Base-by-base conservation (phyloP, 2,113 vertebrate species). In the Chloebia gouldiae region DNA sequence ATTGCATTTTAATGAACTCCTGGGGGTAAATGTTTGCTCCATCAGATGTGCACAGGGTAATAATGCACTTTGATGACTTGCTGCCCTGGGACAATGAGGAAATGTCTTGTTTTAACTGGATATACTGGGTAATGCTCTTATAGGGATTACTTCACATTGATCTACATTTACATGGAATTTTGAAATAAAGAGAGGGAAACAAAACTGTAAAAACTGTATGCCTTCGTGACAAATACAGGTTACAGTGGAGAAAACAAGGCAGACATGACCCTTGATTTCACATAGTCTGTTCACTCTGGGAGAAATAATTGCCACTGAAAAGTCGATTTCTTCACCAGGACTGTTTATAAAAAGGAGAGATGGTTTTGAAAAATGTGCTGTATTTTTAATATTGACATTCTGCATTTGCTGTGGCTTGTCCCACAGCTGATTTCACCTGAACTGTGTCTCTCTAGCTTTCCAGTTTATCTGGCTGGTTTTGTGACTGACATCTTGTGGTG, bases 1-100 rank as follows among this genome's bases (percentile, higher is more conserved):
- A 92, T 96, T 4, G 8, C 68, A 42, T 87, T 93, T 1, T 92
- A 95, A 88, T 96, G 88, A 95, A 73, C 60, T 92, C 86, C 92
- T 4, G 0, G 39, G 60, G 80, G 82, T 83, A 21, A 88, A 73
- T 63, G 63, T 90, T 96, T 92, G 72, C 60, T 92, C 68, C 69
- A 49, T 95, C 91, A 90, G 76, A 72, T 80, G 66, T 76, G 22
- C n/a, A 66, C 60, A 63, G 33, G 2, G 7, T 93, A 88, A 59
- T 86, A 66, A 86, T 64, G 10, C 0, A 11, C 68, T 94, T 88
- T 78, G 82, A 93, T 97, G 88, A 90, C 50, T 92, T 92, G 42
- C 39, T 95, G 88, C 76, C 80, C 64, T 94, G 80, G 80, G 91
- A 94, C 91, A 88, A 51, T 63, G 72, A 90, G 71, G 76, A 93